Percentiles rank a stretch among this genome's conserved stretches.
phyloP scores from a whole-genome alignment of 2,113 vertebrate genomes.

The Lanius ludovicianus region DNA sequence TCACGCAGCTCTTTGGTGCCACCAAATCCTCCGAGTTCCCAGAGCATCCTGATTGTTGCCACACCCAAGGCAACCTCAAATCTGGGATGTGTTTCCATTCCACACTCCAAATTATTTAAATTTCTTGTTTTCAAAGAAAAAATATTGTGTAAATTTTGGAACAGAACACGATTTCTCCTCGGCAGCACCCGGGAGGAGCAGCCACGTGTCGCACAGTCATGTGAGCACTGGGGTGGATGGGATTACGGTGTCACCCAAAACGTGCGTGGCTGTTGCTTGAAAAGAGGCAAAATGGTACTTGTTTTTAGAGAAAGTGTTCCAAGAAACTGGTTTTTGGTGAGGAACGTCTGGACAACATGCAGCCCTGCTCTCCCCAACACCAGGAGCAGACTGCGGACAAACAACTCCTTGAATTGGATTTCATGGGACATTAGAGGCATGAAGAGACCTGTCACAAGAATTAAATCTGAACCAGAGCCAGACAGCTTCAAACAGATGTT shows the following conservation, averaged over 20 bases:
- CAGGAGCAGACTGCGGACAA: constrained; percentile 27
- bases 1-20: neutral
- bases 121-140: neutral
- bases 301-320: neutral
- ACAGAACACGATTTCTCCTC: accelerated
- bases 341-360: neutral
- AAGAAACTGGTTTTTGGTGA: neutral
- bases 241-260: neutral
- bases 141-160: neutral
- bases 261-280: accelerated
- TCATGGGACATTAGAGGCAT: constrained; percentile 69
- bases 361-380: neutral
- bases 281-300: neutral
- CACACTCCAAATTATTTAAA: neutral
- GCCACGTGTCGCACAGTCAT: accelerated
- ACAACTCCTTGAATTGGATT: constrained; percentile 45
- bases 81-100: accelerated
- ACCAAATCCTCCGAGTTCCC: accelerated
- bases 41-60: neutral
- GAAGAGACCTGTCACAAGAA: constrained; percentile 66
- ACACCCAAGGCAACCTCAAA: neutral
- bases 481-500: constrained; percentile 70
- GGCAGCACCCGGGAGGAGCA: neutral
- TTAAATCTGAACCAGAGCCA: constrained; percentile 47
- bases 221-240: accelerated